These are phyloP conservation scores for Romanogobio albipinnatus DNA, from an alignment of 2,113 vertebrate species.

Conservation along the genomic window DNA sequence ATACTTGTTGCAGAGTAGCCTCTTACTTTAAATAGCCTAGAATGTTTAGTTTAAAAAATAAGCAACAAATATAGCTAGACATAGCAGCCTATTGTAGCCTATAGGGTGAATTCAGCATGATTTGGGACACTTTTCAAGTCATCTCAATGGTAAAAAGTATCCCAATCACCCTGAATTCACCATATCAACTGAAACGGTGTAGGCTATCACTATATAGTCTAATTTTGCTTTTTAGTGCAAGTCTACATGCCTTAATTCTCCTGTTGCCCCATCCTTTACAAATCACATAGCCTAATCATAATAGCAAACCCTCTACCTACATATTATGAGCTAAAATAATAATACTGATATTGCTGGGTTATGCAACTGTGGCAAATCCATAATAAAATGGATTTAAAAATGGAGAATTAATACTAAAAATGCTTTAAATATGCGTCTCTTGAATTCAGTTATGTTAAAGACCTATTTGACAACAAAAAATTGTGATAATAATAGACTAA, in stretches of 20 bases:
- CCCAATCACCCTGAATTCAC: no score
- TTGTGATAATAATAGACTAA: no score
- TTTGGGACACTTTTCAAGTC: no score
- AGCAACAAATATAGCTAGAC: conserved; percentile 42
- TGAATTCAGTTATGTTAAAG: background rate
- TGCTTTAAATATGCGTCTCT: background rate
- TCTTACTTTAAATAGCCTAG: background rate
- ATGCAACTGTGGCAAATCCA: background rate
- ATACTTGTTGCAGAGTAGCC: conserved; percentile 30
- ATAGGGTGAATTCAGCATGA: no score
- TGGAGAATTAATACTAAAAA: background rate
- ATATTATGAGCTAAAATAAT: background rate
- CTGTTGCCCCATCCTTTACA: background rate
- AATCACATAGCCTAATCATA: background rate
- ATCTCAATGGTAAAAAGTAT: no score
- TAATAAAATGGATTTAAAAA: background rate
- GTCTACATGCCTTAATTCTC: background rate
- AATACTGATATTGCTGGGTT: background rate
- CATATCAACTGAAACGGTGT: no score
- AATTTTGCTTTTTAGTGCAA: background rate
- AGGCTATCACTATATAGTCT: no score
- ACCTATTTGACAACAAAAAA: background rate
- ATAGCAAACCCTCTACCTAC: background rate
- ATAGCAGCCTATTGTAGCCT: background rate
- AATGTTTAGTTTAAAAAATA: background rate